Base-by-base conservation (phyloP, 2,113 vertebrate genomes). In the Neogale vison region DNA sequence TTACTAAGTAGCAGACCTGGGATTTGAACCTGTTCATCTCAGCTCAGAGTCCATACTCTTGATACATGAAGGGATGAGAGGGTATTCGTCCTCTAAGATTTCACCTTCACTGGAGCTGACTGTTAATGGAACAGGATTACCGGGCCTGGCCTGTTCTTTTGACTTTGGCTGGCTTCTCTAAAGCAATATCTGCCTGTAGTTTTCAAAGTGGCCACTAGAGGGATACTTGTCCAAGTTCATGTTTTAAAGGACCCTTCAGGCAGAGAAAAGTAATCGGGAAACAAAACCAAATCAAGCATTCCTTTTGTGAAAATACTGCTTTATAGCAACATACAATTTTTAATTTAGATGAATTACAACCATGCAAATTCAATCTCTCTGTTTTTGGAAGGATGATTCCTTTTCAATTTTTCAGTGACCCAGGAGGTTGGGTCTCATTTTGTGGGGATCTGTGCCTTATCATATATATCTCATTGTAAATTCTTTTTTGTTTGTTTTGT, bases 131-230 rank as follows among this genome's bases (percentile, higher is more conserved):
- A 83, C 24, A 90, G 86, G 4, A 59, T 45, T 57, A 50, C 18
- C 21, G 36, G 39, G 6, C 6, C 55, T 90, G 50, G 47, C 31
- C 6, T 2, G 31, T 6, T 96, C 18, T 91, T 76, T 47, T 57
- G 50, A 72, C 93, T 76, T 7, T 82, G 55, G 24, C 59, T 6
- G 71, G 7, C 24, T 96, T 93, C 63, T 84, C 42, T 3, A 93
- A 92, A 36, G 14, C 52, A 31, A 63, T 18, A 24, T 71, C n/a
- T 92, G 21, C 20, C 13, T 92, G 80, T 65, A 82, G 50, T 96
- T 87, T 96, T 15, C 47, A 20, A 96, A 93, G 59, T 69, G 65
- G 31, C 93, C 97, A 90, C 94, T 96, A 97, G 97, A 97, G 96
- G 97, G 94, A 0, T 26, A 45, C 57, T 71, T 90, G 31, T 77